Base-by-base conservation (phyloP, 2,888 invertebrate genomes). In the Eupelmus urozonus region DNA sequence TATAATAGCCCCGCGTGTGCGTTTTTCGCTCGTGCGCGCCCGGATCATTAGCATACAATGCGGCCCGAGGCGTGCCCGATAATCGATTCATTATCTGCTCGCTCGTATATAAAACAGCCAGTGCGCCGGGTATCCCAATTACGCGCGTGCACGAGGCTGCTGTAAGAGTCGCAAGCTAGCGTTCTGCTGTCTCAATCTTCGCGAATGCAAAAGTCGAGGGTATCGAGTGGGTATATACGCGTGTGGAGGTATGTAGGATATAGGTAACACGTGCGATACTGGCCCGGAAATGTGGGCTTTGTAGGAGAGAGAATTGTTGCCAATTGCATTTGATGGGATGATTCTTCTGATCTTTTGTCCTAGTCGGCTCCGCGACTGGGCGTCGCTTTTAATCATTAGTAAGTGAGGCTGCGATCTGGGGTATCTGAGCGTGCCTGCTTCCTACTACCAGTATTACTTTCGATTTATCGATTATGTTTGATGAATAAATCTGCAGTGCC, bases 21-120 rank as follows among this genome's bases (percentile, higher is more conserved):
- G 42, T 42, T 40, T 55, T 55, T 55, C 67, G 20, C 40, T 11
- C 29, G 11, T 20, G n/a, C 65, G 23, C 62, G 45, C 65, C 25
- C 20, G 51, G 11, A 27, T 76, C 60, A 79, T 81, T 81, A 76
- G 75, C 81, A 81, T 81, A 81, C 81, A 81, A 81, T 80, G 18
- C 57, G 2, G 78, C 80, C 73, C 74, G 71, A 80, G 80, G 79
- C 77, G 79, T 76, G 79, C 65, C 78, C 69, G 65, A 79, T 79
- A 80, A 80, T 80, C 79, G 79, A 81, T 73, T 78, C 78, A 80
- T 81, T 81, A 80, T 81, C 76, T 55, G 73, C 55, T 72, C 76
- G 74, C 74, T 66, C 57, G 57, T 59, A 29, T 49, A 40, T 49
- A 72, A 63, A 57, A 27, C 34, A 20, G 59, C 69, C 45, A 62